phyloP scores from a whole-genome alignment of 1,140 invertebrate genomes.

The Nomia melanderi region DNA sequence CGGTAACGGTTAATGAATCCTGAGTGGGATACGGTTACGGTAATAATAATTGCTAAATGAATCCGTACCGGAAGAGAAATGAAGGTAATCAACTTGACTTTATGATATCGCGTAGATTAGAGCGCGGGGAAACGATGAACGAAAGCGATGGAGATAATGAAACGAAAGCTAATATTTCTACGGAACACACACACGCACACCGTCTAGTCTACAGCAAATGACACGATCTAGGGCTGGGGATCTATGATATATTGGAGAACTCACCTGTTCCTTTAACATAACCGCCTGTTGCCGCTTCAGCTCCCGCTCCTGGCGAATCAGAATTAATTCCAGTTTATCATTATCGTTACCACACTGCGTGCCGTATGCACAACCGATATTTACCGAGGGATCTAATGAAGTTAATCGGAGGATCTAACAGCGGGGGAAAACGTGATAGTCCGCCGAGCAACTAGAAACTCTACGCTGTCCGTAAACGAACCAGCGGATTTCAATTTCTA shows the following conservation, averaged over 20 bases:
- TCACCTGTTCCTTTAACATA: conserved; percentile 94
- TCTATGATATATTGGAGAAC: conserved; percentile 58
- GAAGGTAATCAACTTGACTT: background rate
- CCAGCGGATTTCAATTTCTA: too few species aligned
- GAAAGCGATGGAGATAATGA: conserved; percentile 40
- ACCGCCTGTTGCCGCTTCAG: conserved; percentile 92
- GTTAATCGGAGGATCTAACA: background rate
- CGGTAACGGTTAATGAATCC: background rate
- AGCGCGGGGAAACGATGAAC: conserved; percentile 25
- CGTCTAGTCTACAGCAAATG: conserved; percentile 54
- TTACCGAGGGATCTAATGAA: background rate
- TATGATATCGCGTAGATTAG: conserved; percentile 23
- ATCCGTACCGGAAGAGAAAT: background rate
- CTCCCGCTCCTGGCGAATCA: conserved; percentile 89
- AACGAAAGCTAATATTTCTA: conserved; percentile 48
- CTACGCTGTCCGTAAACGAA: too few species aligned
- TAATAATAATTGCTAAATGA: background rate
- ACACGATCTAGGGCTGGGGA: conserved; percentile 39
- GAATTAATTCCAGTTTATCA: conserved; percentile 7
- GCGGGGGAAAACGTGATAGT: too few species aligned
- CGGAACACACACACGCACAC: conserved; percentile 43
- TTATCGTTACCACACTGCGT: background rate
- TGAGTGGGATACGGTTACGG: background rate
- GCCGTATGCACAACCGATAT: background rate
- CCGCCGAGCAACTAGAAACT: too few species aligned